Evolutionary conservation across 2,113 vertebrate species (phyloP), one percentile per base, ranked within the genome.

Genomic region (Hyperopisus bebe): DNA sequence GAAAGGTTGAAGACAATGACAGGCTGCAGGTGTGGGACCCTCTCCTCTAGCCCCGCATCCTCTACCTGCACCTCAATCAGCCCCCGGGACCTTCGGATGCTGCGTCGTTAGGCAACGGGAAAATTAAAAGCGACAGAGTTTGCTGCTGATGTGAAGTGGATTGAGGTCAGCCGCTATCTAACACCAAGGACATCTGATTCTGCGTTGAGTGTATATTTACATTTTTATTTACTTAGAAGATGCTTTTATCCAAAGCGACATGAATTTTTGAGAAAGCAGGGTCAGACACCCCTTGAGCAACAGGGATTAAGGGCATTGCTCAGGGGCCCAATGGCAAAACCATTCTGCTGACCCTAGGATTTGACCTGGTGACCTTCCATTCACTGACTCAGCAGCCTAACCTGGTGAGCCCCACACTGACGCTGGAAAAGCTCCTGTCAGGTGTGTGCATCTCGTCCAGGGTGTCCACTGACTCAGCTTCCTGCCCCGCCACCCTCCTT

Each of bases 71-170:
- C 15, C 74, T 80, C 35, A 77, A 35, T 77, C 70, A 42, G 15
- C 70, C 35, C 70, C 31, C 17, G 17, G 35, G 74, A 51, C 66
- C 66, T 90, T 53, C 35, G 51, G n/a, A 77, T 66, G 46, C 24
- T 15, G 51, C 35, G 47, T 86, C 82, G 62, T 48, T 74, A 27
- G 62, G 47, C 39, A 15, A 62, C 19, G 24, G 8, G 42, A 27
- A 87, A 48, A 74, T 66, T 13, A 47, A 31, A 44, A 66, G n/a
- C 42, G 39, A 31, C 50, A 13, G 3, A 47, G 42, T 39, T 48
- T 90, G 87, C 87, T 44, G 27, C 50, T 89, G 31, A 83, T 83
- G 88, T 21, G 27, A 89, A 89, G 88, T 9, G 17, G 48, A 74
- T 19, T 82, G 47, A 24, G 46, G n/a, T 46, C 50, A 47, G 48